A percentile compares a stretch with the other conserved stretches of the same genome.
phyloP scores from a whole-genome alignment of 2,113 vertebrate species.

The Pseudopodoces humilis region DNA sequence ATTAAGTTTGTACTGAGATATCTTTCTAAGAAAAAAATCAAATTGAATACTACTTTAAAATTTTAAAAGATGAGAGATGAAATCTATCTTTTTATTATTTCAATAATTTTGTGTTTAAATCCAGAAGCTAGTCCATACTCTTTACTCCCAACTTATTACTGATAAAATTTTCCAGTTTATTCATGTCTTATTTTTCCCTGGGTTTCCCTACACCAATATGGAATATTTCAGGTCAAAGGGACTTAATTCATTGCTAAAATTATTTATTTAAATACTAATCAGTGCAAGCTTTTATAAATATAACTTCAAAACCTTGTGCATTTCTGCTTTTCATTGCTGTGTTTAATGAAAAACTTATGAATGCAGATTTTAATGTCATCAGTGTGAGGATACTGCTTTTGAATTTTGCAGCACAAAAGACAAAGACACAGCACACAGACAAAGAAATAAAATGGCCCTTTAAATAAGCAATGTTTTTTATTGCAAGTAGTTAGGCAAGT shows the following conservation, averaged over 20 bases:
- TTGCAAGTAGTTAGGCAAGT: background rate
- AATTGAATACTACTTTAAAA: background rate
- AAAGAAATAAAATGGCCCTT: background rate
- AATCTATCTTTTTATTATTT: background rate
- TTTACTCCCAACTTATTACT: background rate
- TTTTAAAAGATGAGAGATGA: background rate
- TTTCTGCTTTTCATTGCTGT: background rate
- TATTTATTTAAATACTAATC: background rate
- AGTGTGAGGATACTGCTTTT: background rate
- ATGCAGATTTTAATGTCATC: background rate
- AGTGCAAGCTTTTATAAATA: background rate
- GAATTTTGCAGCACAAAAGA: background rate
- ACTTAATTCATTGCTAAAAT: background rate
- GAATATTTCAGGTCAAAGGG: background rate
- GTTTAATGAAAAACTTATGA: slow-evolving; percentile 14
- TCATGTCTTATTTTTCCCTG: background rate
- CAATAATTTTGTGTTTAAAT: background rate
- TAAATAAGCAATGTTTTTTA: background rate
- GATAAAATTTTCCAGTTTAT: background rate
- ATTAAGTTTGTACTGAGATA: background rate
- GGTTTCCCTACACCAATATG: background rate
- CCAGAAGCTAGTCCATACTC: background rate
- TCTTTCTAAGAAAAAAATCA: background rate
- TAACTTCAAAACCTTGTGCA: background rate
- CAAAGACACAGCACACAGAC: too few relatives aligned